phyloP scores from a whole-genome alignment of 2,888 invertebrate genomes.

The Athalia rosae region DNA sequence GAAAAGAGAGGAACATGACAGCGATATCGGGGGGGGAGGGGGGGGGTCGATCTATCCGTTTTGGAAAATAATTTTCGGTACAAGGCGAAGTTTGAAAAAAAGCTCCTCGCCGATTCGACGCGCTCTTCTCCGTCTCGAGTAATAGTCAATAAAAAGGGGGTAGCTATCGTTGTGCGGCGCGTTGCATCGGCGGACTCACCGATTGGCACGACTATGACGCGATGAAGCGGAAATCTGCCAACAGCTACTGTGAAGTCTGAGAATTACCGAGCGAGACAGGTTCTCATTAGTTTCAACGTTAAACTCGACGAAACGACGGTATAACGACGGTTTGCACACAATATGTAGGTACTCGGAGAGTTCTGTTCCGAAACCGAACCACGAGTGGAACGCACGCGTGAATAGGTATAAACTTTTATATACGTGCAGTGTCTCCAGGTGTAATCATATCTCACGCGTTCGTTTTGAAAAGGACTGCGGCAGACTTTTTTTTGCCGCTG shows the following conservation, averaged over 20 bases:
- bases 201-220: background rate
- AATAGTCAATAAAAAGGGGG: background rate
- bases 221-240: conserved; percentile 22
- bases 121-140: background rate
- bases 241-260: background rate
- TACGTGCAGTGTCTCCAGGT: background rate
- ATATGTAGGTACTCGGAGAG: conserved; percentile 6
- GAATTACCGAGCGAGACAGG: conserved; percentile 17
- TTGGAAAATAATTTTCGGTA: too few relatives aligned
- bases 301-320: conserved; percentile 23
- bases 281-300: conserved; percentile 29
- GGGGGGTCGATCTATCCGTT: too few relatives aligned
- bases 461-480: too few relatives aligned
- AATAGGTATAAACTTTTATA: background rate
- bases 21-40: too few relatives aligned
- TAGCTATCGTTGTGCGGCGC: background rate
- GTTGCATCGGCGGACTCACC: background rate
- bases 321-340: too few relatives aligned
- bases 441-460: conserved; percentile 26
- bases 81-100: too few relatives aligned
- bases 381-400: too few relatives aligned
- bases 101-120: too few relatives aligned
- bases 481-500: background rate
- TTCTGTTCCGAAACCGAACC: too few relatives aligned
- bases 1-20: too few relatives aligned